These are phyloP conservation scores for Calycopis cecrops DNA, from an alignment of 1,140 invertebrate species.

Conservation along the genomic window DNA sequence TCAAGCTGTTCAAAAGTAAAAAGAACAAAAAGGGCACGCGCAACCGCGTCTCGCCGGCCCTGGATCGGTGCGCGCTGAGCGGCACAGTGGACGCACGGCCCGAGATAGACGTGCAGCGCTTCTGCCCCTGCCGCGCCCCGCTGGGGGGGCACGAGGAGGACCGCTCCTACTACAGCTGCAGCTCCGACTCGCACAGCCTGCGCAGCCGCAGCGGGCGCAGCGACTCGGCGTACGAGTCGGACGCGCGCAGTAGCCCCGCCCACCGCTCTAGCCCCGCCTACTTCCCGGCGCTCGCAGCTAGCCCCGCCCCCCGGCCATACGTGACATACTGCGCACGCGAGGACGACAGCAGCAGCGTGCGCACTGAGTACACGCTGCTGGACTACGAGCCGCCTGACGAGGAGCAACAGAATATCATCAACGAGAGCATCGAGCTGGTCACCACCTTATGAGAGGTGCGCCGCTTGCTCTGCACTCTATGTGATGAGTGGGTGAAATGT, in stretches of 20 bases:
- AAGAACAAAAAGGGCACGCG: conserved; percentile 42
- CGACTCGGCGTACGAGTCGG: conserved; percentile 61
- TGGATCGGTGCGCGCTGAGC: conserved; percentile 45
- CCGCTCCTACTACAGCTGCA: conserved; percentile 41
- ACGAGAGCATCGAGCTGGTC: conserved; percentile 58
- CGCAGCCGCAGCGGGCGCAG: conserved; percentile 17
- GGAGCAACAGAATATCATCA: conserved; percentile 60
- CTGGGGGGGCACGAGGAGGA: conserved; percentile 43
- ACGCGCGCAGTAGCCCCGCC: conserved; percentile 44
- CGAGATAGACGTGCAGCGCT: conserved; percentile 54
- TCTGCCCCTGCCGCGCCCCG: conserved; percentile 51
- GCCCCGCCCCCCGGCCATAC: too few species aligned
- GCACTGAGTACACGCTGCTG: conserved; percentile 58
- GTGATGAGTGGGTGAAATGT: too few species aligned
- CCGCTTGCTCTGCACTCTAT: too few species aligned
- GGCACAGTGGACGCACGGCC: conserved; percentile 56
- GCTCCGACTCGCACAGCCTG: conserved; percentile 32
- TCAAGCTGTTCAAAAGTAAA: conserved; percentile 62
- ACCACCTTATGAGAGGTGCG: conserved; percentile 49
- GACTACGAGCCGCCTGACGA: conserved; percentile 48
- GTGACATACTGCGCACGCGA: conserved; percentile 26
- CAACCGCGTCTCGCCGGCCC: conserved; percentile 51
- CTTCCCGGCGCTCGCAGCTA: conserved; percentile 49
- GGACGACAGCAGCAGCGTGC: conserved; percentile 61
- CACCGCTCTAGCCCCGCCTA: conserved; percentile 60